Percentiles rank a stretch among this genome's conserved stretches.
phyloP scores from a whole-genome alignment of 2,797 vertebrate species.

The Natrix natrix region DNA sequence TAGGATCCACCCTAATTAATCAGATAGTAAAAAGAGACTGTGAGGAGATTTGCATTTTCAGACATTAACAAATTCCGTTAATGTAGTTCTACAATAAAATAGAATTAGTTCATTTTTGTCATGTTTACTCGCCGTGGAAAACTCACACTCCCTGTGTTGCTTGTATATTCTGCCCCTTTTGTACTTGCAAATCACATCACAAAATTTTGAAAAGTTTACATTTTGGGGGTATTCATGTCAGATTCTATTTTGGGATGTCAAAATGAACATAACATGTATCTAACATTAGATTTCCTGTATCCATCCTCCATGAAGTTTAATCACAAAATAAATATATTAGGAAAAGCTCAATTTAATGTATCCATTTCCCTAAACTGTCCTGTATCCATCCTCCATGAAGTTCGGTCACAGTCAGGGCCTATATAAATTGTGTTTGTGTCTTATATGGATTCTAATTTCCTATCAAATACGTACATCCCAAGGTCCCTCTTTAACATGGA shows the following conservation, averaged over 20 bases:
- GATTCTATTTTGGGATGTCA: not conserved
- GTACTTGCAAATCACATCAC: not conserved
- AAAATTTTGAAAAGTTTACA: not conserved
- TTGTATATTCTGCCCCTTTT: not conserved
- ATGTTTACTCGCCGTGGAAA: not conserved
- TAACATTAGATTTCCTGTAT: not conserved
- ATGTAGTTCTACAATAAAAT: not conserved
- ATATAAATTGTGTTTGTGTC: not conserved
- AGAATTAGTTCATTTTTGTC: not conserved
- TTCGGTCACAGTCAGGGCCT: not conserved
- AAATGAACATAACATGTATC: not conserved
- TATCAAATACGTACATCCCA: not conserved
- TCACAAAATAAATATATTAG: not conserved
- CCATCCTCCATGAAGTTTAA: too few species aligned
- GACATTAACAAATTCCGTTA: not conserved
- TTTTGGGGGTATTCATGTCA: not conserved
- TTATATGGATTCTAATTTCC: not conserved
- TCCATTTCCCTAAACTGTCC: not conserved
- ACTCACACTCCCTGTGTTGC: not conserved
- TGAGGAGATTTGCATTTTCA: not conserved
- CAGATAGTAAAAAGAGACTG: not conserved
- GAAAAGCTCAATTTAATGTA: not conserved
- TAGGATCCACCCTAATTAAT: not conserved
- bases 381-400: not conserved
- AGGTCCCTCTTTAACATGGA: not conserved